Evolutionary conservation across 2,113 vertebrate genomes (phyloP).

Genomic region (Hydropotes inermis): DNA sequence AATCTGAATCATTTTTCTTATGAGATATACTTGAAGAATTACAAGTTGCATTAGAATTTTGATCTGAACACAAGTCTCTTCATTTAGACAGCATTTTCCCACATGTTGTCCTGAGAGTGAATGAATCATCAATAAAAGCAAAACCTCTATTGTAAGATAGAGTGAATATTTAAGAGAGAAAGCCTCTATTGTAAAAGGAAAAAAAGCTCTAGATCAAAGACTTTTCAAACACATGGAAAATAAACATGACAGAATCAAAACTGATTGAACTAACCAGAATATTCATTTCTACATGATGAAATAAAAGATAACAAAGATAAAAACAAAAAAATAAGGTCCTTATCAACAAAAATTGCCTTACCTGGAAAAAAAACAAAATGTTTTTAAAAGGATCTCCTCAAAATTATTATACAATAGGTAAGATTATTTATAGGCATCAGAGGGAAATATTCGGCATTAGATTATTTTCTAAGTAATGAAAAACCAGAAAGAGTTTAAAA

Average conservation of each 20-base stretch:
- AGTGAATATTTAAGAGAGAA: background rate
- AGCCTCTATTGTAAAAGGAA: background rate
- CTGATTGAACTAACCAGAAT: background rate
- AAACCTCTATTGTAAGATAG: background rate
- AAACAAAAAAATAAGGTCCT: background rate
- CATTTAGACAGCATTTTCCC: background rate
- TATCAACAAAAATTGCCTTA: background rate
- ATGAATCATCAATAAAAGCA: background rate
- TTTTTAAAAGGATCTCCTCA: background rate
- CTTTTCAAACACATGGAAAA: conserved; percentile 26
- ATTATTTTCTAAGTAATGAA: background rate
- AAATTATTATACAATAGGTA: background rate
- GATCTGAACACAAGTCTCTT: background rate
- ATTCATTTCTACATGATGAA: background rate
- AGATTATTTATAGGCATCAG: background rate
- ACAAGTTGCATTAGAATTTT: background rate
- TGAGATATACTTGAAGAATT: background rate
- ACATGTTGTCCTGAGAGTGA: background rate
- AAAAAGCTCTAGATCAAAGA: background rate
- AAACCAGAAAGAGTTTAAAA: background rate
- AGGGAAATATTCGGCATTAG: conserved; percentile 10
- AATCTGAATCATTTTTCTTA: background rate
- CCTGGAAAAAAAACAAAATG: background rate
- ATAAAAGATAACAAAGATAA: background rate
- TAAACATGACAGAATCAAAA: background rate